Evolutionary conservation across 2,888 invertebrate species (phyloP).

Genomic region (Caenorhabditis macrosperma): DNA sequence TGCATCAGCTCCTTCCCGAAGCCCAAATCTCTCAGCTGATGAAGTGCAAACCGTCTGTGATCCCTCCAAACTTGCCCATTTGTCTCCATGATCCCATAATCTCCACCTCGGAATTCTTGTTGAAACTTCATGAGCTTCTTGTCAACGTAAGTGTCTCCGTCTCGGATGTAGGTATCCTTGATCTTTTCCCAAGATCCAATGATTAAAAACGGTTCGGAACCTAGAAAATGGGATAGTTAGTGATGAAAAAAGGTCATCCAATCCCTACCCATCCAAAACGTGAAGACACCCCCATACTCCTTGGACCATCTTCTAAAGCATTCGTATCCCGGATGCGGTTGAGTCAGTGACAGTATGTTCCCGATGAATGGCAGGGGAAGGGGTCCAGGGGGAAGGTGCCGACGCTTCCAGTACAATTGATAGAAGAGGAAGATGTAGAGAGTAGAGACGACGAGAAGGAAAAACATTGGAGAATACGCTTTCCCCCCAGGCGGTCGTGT

Average conservation of each 20-base stretch:
- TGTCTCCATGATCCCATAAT: conserved; percentile 44
- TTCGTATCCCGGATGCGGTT: conserved; percentile 48
- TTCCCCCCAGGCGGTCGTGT: background rate
- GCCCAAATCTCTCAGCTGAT: conserved; percentile 47
- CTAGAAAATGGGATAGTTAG: too few relatives aligned
- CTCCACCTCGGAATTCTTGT: conserved; percentile 50
- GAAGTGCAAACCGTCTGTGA: conserved; percentile 46
- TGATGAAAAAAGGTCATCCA: too few relatives aligned
- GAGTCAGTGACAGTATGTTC: conserved; percentile 38
- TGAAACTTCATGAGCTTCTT: too few relatives aligned
- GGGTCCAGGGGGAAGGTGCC: conserved; percentile 42
- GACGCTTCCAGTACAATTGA: conserved; percentile 41
- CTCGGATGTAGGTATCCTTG: conserved; percentile 59
- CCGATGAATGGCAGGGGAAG: conserved; percentile 56
- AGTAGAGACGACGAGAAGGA: background rate
- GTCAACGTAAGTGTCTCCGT: conserved; percentile 54
- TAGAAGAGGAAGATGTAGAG: background rate
- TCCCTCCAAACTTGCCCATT: conserved; percentile 52
- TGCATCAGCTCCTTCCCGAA: conserved; percentile 48
- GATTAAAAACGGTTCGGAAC: conserved; percentile 31
- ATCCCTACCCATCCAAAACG: background rate
- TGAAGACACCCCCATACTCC: conserved; percentile 51
- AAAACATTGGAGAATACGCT: too few relatives aligned
- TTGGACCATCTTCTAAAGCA: conserved; percentile 47
- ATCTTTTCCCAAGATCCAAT: conserved; percentile 46